These are phyloP conservation scores for Prochilodus magdalenae DNA, from an alignment of 2,113 vertebrate species.

Conservation along the genomic window DNA sequence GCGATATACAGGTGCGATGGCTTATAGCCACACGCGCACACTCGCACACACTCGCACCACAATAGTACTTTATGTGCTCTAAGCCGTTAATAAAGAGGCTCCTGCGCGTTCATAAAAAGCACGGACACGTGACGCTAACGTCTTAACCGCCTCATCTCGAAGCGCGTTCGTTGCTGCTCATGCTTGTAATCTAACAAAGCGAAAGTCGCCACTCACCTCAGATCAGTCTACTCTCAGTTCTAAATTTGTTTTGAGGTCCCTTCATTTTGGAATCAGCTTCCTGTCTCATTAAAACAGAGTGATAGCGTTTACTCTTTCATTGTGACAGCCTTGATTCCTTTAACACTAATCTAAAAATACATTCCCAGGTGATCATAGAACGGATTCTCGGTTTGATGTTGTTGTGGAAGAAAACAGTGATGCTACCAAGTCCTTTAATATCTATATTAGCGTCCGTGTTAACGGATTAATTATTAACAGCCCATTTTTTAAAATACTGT, in stretches of 20 bases:
- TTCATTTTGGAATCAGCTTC: background rate
- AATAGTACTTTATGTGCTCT: slow-evolving; percentile 2
- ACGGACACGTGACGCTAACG: background rate
- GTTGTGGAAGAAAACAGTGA: too few relatives aligned
- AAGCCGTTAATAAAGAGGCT: slow-evolving; percentile 30
- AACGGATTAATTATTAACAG: too few relatives aligned
- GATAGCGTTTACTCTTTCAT: background rate
- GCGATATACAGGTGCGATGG: slow-evolving; percentile 46
- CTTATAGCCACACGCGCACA: slow-evolving; percentile 16
- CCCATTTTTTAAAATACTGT: too few relatives aligned
- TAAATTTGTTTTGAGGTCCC: background rate
- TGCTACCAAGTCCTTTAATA: too few relatives aligned
- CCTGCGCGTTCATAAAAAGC: background rate
- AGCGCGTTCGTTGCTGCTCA: slow-evolving; percentile 3
- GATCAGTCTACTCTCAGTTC: background rate
- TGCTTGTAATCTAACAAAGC: too few relatives aligned
- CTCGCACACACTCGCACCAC: background rate
- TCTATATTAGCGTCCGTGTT: too few relatives aligned
- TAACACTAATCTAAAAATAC: too few relatives aligned
- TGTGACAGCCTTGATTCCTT: background rate
- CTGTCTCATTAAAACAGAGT: background rate
- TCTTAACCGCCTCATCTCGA: background rate
- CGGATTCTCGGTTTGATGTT: too few relatives aligned
- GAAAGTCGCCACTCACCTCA: background rate
- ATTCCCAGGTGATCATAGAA: too few relatives aligned